Evolutionary conservation across 2,797 vertebrate species (phyloP).

Genomic region (Hippoglossus hippoglossus): DNA sequence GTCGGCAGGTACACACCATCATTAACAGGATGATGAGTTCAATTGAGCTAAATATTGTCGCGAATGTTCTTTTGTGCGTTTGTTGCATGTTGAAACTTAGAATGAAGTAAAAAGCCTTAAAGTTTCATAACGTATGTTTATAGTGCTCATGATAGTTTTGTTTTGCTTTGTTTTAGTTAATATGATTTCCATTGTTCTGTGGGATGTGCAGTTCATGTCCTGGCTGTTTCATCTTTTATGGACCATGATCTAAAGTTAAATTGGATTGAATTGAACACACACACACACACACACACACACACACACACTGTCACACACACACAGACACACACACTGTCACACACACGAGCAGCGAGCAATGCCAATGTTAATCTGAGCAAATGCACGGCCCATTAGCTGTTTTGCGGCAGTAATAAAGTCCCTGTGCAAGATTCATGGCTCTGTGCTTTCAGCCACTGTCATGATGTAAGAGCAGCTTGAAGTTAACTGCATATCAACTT

Average conservation of each 20-base stretch:
- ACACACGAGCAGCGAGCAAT: constrained; percentile 12
- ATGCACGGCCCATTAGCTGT: constrained; percentile 68
- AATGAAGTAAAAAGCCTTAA: too few relatives aligned
- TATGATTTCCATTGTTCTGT: constrained; percentile 8
- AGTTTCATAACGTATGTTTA: too few relatives aligned
- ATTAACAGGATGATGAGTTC: background rate
- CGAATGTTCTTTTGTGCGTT: background rate
- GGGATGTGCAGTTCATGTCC: constrained; percentile 1
- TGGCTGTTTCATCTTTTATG: constrained; percentile 12
- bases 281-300: background rate
- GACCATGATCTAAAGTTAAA: constrained; percentile 18
- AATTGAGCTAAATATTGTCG: background rate
- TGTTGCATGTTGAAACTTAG: too few relatives aligned
- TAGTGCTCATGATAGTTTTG: background rate
- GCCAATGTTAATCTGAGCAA: constrained; percentile 58
- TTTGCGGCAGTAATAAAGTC: constrained; percentile 70
- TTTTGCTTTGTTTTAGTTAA: background rate
- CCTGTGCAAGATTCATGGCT: constrained; percentile 70
- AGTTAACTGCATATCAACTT: constrained; percentile 62
- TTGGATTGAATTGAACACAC: constrained; percentile 11
- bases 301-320: background rate
- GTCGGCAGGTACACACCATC: too few relatives aligned
- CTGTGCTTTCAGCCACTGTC: constrained; percentile 54
- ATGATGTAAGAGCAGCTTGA: constrained; percentile 55
- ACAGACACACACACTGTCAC: background rate